Conservation (phyloP, 2,888 invertebrate genomes). For the Synergus laeviventris region DNA sequence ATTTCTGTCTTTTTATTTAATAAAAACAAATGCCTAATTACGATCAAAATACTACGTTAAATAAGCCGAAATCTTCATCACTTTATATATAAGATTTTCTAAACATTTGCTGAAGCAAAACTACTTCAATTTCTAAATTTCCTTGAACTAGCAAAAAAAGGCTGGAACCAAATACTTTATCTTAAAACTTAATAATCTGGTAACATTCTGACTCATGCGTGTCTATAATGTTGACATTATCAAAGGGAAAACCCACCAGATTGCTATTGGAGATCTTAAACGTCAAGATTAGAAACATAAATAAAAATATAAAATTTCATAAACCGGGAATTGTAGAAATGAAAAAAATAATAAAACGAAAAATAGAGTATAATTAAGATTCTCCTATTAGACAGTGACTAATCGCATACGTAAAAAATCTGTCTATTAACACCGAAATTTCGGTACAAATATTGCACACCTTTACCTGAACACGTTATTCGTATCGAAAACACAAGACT, state of each 20-base stretch:
- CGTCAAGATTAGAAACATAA: neutral
- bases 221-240: neutral
- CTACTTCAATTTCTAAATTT: too few relatives aligned
- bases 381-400: neutral
- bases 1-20: too few relatives aligned
- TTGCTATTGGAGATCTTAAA: neutral
- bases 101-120: too few relatives aligned
- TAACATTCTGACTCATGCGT: neutral
- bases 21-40: too few relatives aligned
- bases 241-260: neutral
- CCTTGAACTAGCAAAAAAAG: neutral
- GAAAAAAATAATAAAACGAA: neutral
- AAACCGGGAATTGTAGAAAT: neutral
- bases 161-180: neutral
- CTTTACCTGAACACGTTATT: neutral
- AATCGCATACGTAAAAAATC: too few relatives aligned
- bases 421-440: neutral
- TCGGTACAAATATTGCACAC: neutral
- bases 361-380: neutral
- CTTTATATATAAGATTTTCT: too few relatives aligned
- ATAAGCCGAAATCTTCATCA: too few relatives aligned
- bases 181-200: too few relatives aligned
- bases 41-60: too few relatives aligned
- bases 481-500: neutral
- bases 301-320: neutral